Evolutionary conservation across 2,113 vertebrate genomes (phyloP), one percentile per base, ranked within the genome.

Genomic region (Lepus timidus): DNA sequence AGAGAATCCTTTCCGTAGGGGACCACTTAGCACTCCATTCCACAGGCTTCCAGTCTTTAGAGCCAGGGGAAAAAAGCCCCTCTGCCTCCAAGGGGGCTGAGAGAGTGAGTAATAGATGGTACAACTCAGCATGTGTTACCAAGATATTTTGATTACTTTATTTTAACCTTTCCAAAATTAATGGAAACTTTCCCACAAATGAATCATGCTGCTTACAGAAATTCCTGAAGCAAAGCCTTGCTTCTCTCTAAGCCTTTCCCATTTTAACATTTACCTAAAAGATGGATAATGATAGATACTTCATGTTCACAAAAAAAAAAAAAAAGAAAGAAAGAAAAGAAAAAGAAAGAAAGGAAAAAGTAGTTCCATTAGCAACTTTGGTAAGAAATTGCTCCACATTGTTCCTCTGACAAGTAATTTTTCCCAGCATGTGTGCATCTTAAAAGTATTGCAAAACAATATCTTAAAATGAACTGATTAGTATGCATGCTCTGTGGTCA

Each of bases 381-480:
- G 82, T 87, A 97, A 98, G 96, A 98, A 97, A 97, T 80, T 91
- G 95, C 74, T 94, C 96, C 90, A 94, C 95, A 89, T 96, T 96
- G 90, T 96, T 97, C 90, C 82, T 97, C 94, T 98, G 96, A 98
- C 96, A 98, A 95, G 91, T 85, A 96, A 97, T 96, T 98, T 96
- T 97, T 95, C 96, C 97, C 97, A 97, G 97, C 96, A 93, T 96
- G 98, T 88, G 92, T 96, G 97, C 96, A 97, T 97, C 94, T 96
- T 97, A 97, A 96, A 98, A 98, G 97, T 97, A 98, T 98, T 98
- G 97, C 97, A 96, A 98, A 98, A 98, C 97, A 97, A 98, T 98
- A 97, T 98, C 97, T 98, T 98, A 97, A 98, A 98, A 98, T 96
- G 80, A 98, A 97, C 97, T 98, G 97, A 98, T 98, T 98, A 98